Base-by-base conservation (phyloP, 1,140 invertebrate species). In the Drosophila kohkoa region DNA sequence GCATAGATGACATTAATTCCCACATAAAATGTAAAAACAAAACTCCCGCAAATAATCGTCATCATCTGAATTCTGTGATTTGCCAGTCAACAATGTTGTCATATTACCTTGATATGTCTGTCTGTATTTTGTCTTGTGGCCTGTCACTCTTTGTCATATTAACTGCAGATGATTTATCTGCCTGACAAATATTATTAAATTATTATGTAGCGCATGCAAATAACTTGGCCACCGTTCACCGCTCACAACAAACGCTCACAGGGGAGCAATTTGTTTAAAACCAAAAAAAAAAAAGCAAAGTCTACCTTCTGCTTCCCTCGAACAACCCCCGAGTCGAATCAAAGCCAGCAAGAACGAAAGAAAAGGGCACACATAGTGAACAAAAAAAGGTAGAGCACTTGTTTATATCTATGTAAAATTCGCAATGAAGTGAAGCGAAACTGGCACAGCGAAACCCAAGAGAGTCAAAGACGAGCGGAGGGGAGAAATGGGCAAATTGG, bases 131-230 rank as follows among this genome's bases (percentile, higher is more conserved):
- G n/a, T 63, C 43, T 1, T 0, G 4, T 52, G 48, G 16, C 48
- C 80, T 88, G 83, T 76, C 81, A 85, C 20, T 68, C 76, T 75
- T 77, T 85, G 89, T 91, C 90, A 80, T 90, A 91, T 91, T 91
- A 91, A 81, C 74, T 82, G 64, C 46, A 71, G 55, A 77, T 83
- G 90, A 91, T 91, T 91, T 91, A 89, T 83, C 81, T 79, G 75
- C 55, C 82, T 91, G 82, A 90, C 89, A 90, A 81, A 79, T 91
- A 90, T 90, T 91, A 91, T 90, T 91, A 85, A 87, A 87, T 91
- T 91, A 91, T 91, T 91, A 80, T 85, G 68, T 77, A 46, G 46
- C 55, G 54, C 76, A 91, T 83, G 83, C 80, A 87, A 87, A 87
- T 88, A 87, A 89, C 85, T 71, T 71, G 77, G 77, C 54, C 52